Evolutionary conservation across 2,113 vertebrate species (phyloP).

Genomic region (Apeltes quadracus): DNA sequence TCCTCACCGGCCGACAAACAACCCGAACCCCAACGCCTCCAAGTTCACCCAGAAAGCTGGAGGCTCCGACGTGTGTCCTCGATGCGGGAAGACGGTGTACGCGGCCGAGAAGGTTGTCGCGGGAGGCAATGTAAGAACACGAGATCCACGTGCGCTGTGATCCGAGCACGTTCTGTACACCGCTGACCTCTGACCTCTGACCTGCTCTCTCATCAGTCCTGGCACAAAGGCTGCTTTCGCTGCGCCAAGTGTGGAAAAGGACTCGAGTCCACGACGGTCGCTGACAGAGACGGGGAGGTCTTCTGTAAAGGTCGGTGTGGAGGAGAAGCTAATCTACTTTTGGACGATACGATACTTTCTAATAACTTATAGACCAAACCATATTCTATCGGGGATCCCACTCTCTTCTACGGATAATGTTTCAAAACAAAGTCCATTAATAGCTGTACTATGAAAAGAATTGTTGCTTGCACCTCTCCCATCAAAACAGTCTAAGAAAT

Average conservation of each 20-base stretch:
- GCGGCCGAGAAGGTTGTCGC: conserved; percentile 95
- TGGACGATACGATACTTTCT: too few relatives aligned
- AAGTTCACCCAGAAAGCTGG: conserved; percentile 88
- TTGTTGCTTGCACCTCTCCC: background rate
- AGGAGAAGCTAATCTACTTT: background rate
- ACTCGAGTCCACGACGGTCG: conserved; percentile 94
- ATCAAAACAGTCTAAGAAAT: background rate
- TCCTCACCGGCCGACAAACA: conserved; percentile 85
- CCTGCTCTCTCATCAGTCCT: conserved; percentile 84
- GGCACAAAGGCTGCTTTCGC: conserved; percentile 96
- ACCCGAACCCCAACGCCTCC: conserved; percentile 87
- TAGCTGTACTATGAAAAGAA: background rate
- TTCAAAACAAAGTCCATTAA: background rate
- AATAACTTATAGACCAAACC: background rate
- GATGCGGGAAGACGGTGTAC: conserved; percentile 89
- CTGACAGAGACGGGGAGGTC: conserved; percentile 94
- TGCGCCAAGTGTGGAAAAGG: conserved; percentile 96
- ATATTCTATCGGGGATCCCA: background rate
- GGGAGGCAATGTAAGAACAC: conserved; percentile 92
- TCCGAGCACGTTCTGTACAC: too few relatives aligned
- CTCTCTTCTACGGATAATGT: background rate
- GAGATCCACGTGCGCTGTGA: rapidly evolving
- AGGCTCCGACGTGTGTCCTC: conserved; percentile 87
- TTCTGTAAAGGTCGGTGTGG: conserved; percentile 91
- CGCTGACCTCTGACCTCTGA: too few relatives aligned